Conservation (phyloP, 2,888 invertebrate species). For the Morpho achilles region DNA sequence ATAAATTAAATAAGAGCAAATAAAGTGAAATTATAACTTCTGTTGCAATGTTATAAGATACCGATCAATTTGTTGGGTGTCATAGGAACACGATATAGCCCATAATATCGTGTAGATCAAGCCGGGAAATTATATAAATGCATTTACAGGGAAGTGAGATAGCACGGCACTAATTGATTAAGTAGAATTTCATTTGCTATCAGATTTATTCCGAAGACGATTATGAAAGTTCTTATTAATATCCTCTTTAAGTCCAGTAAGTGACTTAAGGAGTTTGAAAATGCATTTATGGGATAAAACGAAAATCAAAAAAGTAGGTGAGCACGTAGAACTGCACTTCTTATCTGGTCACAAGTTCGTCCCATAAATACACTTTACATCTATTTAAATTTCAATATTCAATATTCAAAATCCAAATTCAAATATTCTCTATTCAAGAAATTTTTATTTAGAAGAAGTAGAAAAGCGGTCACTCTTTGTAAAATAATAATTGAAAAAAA, state of each 20-base stretch:
- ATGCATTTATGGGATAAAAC: neutral
- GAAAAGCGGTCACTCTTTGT: no score
- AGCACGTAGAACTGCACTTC: no score
- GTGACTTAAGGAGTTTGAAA: neutral
- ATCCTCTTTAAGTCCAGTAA: no score
- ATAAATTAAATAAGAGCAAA: conserved; percentile 28
- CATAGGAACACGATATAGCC: conserved; percentile 27
- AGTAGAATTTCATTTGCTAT: conserved; percentile 10
- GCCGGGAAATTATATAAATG: conserved; percentile 24
- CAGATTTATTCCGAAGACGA: conserved; percentile 1
- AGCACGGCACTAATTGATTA: conserved; percentile 18
- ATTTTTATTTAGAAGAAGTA: no score
- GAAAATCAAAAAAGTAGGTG: no score
- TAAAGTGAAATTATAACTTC: conserved; percentile 23
- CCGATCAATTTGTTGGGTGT: conserved; percentile 30
- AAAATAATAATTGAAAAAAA: no score
- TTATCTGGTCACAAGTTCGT: no score
- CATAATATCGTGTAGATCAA: conserved; percentile 25
- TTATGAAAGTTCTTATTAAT: neutral
- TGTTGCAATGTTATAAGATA: conserved; percentile 27
- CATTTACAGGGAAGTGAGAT: conserved; percentile 18
- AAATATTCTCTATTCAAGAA: no score
- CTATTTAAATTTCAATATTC: no score
- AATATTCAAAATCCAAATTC: no score
- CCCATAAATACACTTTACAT: no score